phyloP scores from a whole-genome alignment of 2,113 vertebrate genomes.

The Thinocorus orbignyianus region DNA sequence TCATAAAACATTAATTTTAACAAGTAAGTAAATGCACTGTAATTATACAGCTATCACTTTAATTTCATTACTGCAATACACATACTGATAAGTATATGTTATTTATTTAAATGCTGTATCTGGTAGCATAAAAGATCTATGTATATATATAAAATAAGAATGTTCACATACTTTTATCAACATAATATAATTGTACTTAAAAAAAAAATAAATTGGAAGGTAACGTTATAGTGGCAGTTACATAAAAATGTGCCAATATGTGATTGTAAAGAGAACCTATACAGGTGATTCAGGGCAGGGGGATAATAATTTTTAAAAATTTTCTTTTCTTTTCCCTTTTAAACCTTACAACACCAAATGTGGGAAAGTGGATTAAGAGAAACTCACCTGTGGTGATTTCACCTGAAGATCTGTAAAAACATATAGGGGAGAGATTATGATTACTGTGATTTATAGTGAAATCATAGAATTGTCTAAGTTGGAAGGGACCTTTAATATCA shows the following conservation, averaged over 20 bases:
- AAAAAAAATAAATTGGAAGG: not conserved
- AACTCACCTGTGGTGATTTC: not conserved
- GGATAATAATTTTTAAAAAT: not conserved
- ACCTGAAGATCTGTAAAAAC: not conserved
- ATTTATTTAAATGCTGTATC: not conserved
- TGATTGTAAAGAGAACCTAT: not conserved
- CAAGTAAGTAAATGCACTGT: not conserved
- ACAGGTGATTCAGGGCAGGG: not conserved
- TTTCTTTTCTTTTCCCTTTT: not conserved
- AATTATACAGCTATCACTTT: constrained; percentile 5
- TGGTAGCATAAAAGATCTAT: not conserved
- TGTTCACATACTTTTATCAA: not conserved
- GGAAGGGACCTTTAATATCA: too few species aligned
- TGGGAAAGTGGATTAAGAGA: not conserved
- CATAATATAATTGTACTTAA: not conserved
- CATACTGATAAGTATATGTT: not conserved
- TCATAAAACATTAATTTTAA: constrained; percentile 42
- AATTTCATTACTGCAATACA: constrained; percentile 1
- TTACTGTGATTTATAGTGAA: not conserved
- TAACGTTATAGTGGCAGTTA: not conserved
- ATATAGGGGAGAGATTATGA: not conserved
- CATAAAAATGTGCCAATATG: not conserved
- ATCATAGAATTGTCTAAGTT: not conserved
- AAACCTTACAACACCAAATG: not conserved
- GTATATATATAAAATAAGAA: not conserved